Percentiles rank a stretch among this genome's conserved stretches.
phyloP scores from a whole-genome alignment of 2,888 invertebrate species.

The Andrena bicolor region DNA sequence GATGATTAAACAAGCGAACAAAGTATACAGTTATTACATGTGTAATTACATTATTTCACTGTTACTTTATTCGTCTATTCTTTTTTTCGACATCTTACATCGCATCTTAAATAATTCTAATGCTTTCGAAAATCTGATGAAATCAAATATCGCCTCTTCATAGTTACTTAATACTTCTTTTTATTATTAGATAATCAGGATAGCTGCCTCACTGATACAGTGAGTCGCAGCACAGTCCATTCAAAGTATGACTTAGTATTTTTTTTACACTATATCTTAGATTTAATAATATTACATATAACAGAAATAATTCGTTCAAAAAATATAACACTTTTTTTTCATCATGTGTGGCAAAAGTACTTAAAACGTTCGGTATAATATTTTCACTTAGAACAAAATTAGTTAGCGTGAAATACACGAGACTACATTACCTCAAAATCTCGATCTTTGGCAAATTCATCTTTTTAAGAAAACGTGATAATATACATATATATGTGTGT shows the following conservation, averaged over 20 bases:
- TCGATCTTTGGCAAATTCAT: constrained; percentile 69
- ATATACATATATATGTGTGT: neutral
- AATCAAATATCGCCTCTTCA: constrained; percentile 58
- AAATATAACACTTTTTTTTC: constrained; percentile 55
- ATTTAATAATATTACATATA: constrained; percentile 72
- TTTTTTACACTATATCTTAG: constrained; percentile 73
- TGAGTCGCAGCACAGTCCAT: constrained; percentile 78
- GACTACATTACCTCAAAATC: constrained; percentile 52
- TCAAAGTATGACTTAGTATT: constrained; percentile 77
- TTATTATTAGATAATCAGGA: constrained; percentile 79
- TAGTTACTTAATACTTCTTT: constrained; percentile 81
- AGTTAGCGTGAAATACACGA: constrained; percentile 45
- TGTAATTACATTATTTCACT: constrained; percentile 54
- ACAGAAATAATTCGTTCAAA: constrained; percentile 72
- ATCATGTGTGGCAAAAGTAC: constrained; percentile 63
- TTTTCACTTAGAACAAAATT: constrained; percentile 58
- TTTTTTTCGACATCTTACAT: constrained; percentile 51
- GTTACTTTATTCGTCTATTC: constrained; percentile 45
- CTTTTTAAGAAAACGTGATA: constrained; percentile 43
- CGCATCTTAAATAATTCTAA: constrained; percentile 54
- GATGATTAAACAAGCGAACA: constrained; percentile 75
- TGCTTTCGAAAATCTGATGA: constrained; percentile 49
- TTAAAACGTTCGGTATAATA: constrained; percentile 50
- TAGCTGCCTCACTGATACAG: constrained; percentile 84
- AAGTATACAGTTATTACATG: constrained; percentile 71